Conservation (phyloP, 2,888 invertebrate species). For the Machimus atricapillus region DNA sequence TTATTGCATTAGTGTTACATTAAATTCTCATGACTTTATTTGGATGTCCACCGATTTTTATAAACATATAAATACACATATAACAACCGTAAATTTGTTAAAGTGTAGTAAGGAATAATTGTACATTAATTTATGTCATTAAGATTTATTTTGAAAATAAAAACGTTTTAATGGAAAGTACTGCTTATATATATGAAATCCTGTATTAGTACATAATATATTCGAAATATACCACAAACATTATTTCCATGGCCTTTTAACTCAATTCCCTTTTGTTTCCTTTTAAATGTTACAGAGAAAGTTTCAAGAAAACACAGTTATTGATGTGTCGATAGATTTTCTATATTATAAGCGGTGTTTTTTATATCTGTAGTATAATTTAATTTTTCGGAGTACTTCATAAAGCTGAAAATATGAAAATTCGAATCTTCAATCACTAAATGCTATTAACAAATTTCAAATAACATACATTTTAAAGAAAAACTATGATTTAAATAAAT, state of each 20-base stretch:
- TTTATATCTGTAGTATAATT: too few relatives aligned
- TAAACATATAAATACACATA: constrained; percentile 35
- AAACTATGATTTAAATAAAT: too few relatives aligned
- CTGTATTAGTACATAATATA: constrained; percentile 43
- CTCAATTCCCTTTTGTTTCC: background rate
- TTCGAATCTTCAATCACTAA: too few relatives aligned
- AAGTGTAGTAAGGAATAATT: constrained; percentile 38
- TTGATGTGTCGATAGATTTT: background rate
- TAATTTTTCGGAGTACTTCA: too few relatives aligned
- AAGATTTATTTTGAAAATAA: constrained; percentile 42
- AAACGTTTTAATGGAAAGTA: constrained; percentile 41
- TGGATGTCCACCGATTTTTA: constrained; percentile 44
- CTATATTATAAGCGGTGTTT: too few relatives aligned
- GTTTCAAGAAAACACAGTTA: background rate
- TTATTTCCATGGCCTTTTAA: background rate
- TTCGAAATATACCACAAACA: constrained; percentile 42
- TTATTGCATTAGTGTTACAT: constrained; percentile 30
- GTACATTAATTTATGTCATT: constrained; percentile 43
- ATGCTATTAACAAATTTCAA: too few relatives aligned
- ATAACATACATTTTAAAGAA: too few relatives aligned
- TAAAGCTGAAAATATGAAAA: too few relatives aligned
- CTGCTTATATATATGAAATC: constrained; percentile 39
- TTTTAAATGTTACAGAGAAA: background rate
- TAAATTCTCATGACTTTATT: constrained; percentile 43
- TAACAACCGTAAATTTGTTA: constrained; percentile 31